Conservation (phyloP, 2,888 invertebrate genomes). For the Invenusta paracnida region DNA sequence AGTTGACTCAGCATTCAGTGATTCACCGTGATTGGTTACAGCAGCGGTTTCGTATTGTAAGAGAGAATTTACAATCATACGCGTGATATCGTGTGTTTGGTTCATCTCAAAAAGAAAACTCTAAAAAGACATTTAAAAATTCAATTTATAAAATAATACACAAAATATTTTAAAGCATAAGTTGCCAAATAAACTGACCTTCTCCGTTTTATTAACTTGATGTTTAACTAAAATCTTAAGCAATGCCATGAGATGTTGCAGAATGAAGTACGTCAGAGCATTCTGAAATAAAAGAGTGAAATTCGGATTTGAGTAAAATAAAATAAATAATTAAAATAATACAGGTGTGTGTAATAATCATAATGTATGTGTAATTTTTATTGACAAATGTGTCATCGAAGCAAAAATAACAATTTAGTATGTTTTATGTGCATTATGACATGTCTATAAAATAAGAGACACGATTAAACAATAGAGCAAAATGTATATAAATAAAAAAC, state of each 20-base stretch:
- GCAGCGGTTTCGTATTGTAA: constrained; percentile 60
- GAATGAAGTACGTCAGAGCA: constrained; percentile 59
- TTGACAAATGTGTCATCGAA: too few species aligned
- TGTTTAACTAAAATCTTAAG: constrained; percentile 60
- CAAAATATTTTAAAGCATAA: too few species aligned
- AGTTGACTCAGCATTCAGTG: background rate
- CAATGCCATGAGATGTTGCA: constrained; percentile 60
- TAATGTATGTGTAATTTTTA: too few species aligned
- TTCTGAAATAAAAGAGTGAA: constrained; percentile 57
- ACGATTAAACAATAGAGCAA: too few species aligned
- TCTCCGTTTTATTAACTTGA: constrained; percentile 60
- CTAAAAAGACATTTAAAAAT: constrained; percentile 49
- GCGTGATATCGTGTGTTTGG: constrained; percentile 61
- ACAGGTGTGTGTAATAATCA: too few species aligned
- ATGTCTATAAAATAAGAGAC: background rate
- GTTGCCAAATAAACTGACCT: too few species aligned
- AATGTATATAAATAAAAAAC: too few species aligned
- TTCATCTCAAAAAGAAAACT: constrained; percentile 61
- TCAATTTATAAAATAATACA: too few species aligned
- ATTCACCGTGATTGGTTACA: constrained; percentile 44
- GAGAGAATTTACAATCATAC: constrained; percentile 60
- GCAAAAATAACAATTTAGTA: too few species aligned
- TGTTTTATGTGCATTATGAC: too few species aligned
- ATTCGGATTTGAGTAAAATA: too few species aligned
- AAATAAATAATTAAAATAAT: too few species aligned